These are phyloP conservation scores for Notarius lentiginosus DNA, from an alignment of 2,113 vertebrate genomes.

Conservation along the genomic window DNA sequence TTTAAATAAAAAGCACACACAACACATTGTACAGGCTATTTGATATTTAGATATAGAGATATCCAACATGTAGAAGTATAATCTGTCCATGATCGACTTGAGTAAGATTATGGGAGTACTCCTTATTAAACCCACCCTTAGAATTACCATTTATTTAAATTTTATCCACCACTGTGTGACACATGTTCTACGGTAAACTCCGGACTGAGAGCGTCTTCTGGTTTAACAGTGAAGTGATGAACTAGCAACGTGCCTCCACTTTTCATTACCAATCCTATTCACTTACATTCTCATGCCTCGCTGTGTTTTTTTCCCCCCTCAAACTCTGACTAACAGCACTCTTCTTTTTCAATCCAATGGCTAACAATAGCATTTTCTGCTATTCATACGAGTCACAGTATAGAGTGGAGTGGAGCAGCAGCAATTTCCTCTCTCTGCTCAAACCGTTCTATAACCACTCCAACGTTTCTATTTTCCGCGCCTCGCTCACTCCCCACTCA, in stretches of 20 bases:
- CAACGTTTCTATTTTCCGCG: constrained; percentile 11
- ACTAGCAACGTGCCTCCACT: neutral
- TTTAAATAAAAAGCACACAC: neutral
- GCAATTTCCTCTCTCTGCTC: constrained; percentile 13
- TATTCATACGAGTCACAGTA: neutral
- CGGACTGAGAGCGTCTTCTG: neutral
- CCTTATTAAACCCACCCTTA: neutral
- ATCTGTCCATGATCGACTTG: neutral
- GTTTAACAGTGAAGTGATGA: neutral
- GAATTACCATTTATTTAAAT: neutral
- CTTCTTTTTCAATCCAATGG: neutral
- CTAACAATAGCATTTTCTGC: constrained; percentile 1
- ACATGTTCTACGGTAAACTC: neutral
- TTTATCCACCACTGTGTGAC: neutral
- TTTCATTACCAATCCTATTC: neutral
- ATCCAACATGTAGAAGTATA: neutral
- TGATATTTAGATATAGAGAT: neutral
- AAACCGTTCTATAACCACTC: constrained; percentile 21
- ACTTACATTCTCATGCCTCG: neutral
- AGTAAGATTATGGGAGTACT: neutral
- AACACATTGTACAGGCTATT: neutral
- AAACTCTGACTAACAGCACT: neutral
- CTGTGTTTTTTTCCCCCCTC: neutral
- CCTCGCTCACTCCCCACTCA: neutral
- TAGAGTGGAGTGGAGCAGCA: neutral